These are phyloP conservation scores for Neosalanx taihuensis DNA, from an alignment of 2,797 vertebrate genomes.

Conservation along the genomic window DNA sequence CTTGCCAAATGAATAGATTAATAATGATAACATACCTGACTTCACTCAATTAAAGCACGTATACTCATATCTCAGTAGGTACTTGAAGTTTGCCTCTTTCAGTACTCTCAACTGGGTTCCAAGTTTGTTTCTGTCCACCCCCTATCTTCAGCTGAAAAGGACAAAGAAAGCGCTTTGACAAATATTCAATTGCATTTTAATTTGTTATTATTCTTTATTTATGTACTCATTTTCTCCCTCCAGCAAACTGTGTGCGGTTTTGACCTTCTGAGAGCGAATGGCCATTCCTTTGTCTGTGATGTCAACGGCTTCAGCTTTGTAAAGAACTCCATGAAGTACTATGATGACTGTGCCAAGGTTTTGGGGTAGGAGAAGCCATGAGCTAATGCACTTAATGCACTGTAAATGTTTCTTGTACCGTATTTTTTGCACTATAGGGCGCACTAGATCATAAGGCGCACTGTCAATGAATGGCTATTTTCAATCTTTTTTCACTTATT, in stretches of 20 bases:
- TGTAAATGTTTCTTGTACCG: too few relatives aligned
- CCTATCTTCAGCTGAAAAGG: too few relatives aligned
- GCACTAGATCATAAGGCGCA: too few relatives aligned
- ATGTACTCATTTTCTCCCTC: background rate
- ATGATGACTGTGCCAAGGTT: constrained; percentile 98
- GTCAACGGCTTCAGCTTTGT: constrained; percentile 98
- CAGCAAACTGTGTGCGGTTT: constrained; percentile 98
- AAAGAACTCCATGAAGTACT: constrained; percentile 99
- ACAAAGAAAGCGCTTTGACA: background rate
- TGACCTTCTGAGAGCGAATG: constrained; percentile 92
- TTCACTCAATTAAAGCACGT: background rate
- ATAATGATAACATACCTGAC: too few relatives aligned
- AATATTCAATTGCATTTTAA: background rate
- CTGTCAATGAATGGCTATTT: too few relatives aligned
- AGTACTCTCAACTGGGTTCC: background rate
- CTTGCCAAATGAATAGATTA: too few relatives aligned
- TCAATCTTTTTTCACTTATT: too few relatives aligned
- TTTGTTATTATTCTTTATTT: too few relatives aligned
- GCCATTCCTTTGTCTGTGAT: constrained; percentile 94
- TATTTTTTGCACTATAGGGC: too few relatives aligned
- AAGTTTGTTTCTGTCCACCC: background rate
- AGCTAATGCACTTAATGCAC: too few relatives aligned
- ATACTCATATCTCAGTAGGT: background rate
- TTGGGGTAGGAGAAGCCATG: constrained; percentile 77
- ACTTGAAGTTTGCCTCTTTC: background rate